Evolutionary conservation across 2,113 vertebrate species (phyloP).

Genomic region (Sphaerodactylus townsendi): DNA sequence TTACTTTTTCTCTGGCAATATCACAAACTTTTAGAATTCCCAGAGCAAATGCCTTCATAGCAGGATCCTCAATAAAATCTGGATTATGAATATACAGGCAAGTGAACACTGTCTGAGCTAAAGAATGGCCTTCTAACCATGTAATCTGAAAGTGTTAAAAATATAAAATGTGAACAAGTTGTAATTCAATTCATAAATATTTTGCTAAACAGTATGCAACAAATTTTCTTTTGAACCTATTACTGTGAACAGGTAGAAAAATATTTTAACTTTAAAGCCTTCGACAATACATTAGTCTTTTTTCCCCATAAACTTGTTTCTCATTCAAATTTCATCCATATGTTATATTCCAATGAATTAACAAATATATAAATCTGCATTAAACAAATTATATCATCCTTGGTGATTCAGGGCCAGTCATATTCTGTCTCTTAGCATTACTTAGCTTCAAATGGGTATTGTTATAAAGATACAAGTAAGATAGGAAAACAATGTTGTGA

Average conservation of each 20-base stretch:
- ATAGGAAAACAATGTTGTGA: too few relatives aligned
- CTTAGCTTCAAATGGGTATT: too few relatives aligned
- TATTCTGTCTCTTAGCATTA: too few relatives aligned
- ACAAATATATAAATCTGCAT: background rate
- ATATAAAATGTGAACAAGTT: background rate
- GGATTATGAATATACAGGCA: slow-evolving; percentile 98
- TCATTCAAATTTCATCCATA: background rate
- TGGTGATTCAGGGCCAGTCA: too few relatives aligned
- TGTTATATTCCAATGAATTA: background rate
- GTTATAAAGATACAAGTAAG: too few relatives aligned
- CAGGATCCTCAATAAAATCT: slow-evolving; percentile 95
- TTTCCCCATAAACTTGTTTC: background rate
- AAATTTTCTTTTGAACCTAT: background rate
- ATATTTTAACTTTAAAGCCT: background rate
- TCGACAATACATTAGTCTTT: background rate
- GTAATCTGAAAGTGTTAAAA: slow-evolving; percentile 83
- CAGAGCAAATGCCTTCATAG: slow-evolving; percentile 96
- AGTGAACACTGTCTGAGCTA: slow-evolving; percentile 99
- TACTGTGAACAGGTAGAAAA: background rate
- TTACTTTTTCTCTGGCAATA: slow-evolving; percentile 97
- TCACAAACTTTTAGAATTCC: slow-evolving; percentile 98
- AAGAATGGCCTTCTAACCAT: slow-evolving; percentile 96
- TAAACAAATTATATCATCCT: background rate
- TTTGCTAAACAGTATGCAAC: background rate
- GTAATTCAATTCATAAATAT: background rate